Evolutionary conservation across 2,888 invertebrate species (phyloP), one percentile per base, ranked within the genome.

Genomic region (Napeogenes sylphis): DNA sequence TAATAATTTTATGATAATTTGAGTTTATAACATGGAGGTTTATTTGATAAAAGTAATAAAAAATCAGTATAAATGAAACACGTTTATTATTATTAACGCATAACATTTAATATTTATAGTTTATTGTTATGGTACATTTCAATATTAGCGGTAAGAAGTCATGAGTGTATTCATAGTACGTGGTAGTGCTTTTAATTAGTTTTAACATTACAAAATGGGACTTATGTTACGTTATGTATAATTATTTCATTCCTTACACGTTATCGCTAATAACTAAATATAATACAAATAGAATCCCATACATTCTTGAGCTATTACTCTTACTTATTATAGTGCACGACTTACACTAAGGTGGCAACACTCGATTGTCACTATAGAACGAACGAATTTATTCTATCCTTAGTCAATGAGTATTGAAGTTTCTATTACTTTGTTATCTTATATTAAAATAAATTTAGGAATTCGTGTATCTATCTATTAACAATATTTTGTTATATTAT

Each of bases 41-140:
- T 38, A 47, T 47, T 47, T n/a, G 32, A 59, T 6, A 35, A 42
- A n/a, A 51, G n/a, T 14, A 38, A 32, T 47, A 38, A 67, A 67
- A 64, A 61, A 56, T 6, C 47, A n/a, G 45, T 33, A 59, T 59
- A 75, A 88, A 85, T 83, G 72, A 89, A 87, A 87, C 81, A 63
- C 78, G 62, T 30, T 42, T 59, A 81, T 80, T 92, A 92, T 92
- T 92, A 92, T 93, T 93, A 93, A 93, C 93, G 93, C 93, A 92
- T 93, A 93, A 93, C 93, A 93, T 93, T 91, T 91, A 91, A 90
- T 91, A 90, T 90, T 91, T 90, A 91, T 91, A 91, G 87, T 90
- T 91, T 85, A 91, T 90, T 86, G 90, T 87, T 91, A 91, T 91
- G 87, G 85, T 91, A 91, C 91, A 91, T 88, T 91, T 87, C 87